Base-by-base conservation (phyloP, 2,888 invertebrate species). In the Brachylomia viminalis region DNA sequence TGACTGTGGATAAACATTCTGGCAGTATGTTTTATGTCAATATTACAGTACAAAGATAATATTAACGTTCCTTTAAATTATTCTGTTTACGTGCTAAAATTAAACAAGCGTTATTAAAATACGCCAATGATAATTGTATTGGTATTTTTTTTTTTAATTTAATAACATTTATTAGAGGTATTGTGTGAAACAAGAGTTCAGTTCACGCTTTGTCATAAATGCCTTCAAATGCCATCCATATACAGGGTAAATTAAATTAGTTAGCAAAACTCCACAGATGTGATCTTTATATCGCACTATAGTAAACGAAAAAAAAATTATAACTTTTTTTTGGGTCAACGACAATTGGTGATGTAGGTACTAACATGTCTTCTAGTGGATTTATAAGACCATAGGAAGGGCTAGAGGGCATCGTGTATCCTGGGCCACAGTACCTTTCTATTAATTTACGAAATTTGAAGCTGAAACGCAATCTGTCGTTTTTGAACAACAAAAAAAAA, bases 41-140 rank as follows among this genome's bases (percentile, higher is more conserved):
- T 84, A 87, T 89, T 86, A 83, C 83, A 87, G 87, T 85, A 65
- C 79, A 54, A 61, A 80, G 80, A 85, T 85, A 82, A 65, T 65
- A 33, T 71, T 52, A 76, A 61, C 58, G 49, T 65, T 49, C 54
- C 20, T 70, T 66, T 67, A 54, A 42, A 69, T 66, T 67, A 42
- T 52, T 54, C n/a, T 74, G 79, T 72, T 79, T 77, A 65, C 61
- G 45, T 56, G 49, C 49, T 33, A 59, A 70, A 64, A 59, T 52
- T 52, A 38, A 30, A 52, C 3, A 4, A 20, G 10, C 38, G 10
- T 42, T 13, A 30, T 54, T 38, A 47, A 68, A 49, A 38, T 59
- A 52, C 27, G 2, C 0, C 17, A 45, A 17, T n/a, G 38, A 56
- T 47, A 62, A 54, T 30, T 59, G 13, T 45, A 20, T 52, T 20